Conservation (phyloP, 2,113 vertebrate genomes). For the Platichthys stellatus region DNA sequence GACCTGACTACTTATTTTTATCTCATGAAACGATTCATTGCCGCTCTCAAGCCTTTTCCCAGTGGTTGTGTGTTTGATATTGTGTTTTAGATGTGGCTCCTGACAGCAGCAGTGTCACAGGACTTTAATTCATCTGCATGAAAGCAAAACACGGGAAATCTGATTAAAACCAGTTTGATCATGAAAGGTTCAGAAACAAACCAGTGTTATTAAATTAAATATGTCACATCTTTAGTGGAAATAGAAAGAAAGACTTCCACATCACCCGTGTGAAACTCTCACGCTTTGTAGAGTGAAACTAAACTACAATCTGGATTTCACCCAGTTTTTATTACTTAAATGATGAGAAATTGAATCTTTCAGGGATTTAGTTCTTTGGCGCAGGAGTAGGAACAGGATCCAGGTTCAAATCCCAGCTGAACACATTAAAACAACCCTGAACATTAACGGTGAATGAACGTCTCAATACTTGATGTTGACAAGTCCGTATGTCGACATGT, state of each 20-base stretch:
- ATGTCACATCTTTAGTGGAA: neutral
- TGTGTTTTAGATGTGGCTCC: too few species aligned
- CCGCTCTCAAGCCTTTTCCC: slow-evolving; percentile 34
- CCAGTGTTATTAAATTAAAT: neutral
- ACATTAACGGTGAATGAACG: slow-evolving; percentile 5
- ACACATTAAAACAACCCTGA: neutral
- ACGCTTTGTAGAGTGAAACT: neutral
- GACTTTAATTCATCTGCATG: neutral
- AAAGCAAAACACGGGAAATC: neutral
- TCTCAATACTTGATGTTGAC: slow-evolving; percentile 5
- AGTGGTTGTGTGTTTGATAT: neutral
- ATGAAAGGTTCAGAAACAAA: neutral
- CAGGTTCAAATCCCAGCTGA: neutral
- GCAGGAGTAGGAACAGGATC: neutral
- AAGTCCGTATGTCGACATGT: neutral
- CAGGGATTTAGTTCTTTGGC: neutral
- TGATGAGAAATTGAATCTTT: neutral
- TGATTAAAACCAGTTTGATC: neutral
- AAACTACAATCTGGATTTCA: neutral
- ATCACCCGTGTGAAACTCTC: neutral
- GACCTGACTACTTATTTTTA: slow-evolving; percentile 56
- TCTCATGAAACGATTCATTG: slow-evolving; percentile 43
- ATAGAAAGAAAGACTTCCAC: neutral
- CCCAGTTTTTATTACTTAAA: neutral
- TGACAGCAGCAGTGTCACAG: too few species aligned